Evolutionary conservation across 1,140 invertebrate genomes (phyloP), one percentile per base, ranked within the genome.

Genomic region (Dolichoris vasculosae): DNA sequence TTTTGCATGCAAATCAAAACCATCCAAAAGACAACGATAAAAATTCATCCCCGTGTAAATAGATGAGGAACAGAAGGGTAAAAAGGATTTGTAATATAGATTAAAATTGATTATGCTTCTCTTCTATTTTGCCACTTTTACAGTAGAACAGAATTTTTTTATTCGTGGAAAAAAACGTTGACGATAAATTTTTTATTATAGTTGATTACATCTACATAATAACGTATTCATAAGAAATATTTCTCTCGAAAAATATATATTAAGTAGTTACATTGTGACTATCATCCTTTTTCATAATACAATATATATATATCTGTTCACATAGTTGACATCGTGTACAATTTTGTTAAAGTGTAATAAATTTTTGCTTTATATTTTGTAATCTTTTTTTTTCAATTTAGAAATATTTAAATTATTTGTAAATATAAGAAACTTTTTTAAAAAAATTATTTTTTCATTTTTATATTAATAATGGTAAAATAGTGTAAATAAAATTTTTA

Each of bases 1-100:
- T 92, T 92, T 90, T 87, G 79, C 84, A 92, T 92, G 91, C 89
- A 91, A 92, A 92, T 92, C 87, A 51, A 40, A 17, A 32, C 3
- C 51, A 20, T 67, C 55, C 26, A 35, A 6, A 43, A 26, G 78
- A 67, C 38, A 43, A 64, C 35, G 55, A 80, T 64, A 35, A 81
- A 63, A 69, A 67, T 30, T 82, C 64, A 51, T 82, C 17, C n/a
- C 46, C 30, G 30, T 1, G 1, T 73, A 73, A 71, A 55, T 23
- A 67, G 17, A 46, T 40, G 48, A 38, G 71, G 59, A 4, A 67
- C 30, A n/a, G 26, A 48, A 32, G 35, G n/a, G 35, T 30, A 67
- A 85, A 82, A 85, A 67, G 51, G 69, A 32, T 38, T 81, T 85
- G 51, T 51, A 80, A 85, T 85, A 81, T 67, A 35, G 38, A 75